Evolutionary conservation across 1,140 invertebrate species (phyloP).

Genomic region (Anastatus disparis): DNA sequence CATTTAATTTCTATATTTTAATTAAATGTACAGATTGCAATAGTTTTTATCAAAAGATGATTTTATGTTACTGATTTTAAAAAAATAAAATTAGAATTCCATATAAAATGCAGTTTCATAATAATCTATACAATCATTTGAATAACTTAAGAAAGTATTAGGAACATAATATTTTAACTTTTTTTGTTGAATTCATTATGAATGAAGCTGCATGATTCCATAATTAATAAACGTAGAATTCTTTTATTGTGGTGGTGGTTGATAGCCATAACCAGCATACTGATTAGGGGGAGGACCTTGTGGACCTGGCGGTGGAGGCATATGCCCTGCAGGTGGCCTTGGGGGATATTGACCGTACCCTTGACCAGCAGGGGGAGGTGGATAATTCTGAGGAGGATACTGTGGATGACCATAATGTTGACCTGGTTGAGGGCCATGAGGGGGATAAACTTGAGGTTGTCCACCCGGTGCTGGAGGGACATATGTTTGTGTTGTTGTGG

Average conservation of each 20-base stretch:
- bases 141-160: slow-evolving; percentile 14
- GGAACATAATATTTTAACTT: slow-evolving; percentile 19
- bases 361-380: slow-evolving; percentile 62
- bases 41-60: neutral
- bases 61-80: neutral
- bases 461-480: slow-evolving; percentile 61
- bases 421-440: slow-evolving; percentile 61
- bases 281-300: slow-evolving; percentile 66
- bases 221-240: slow-evolving; percentile 9
- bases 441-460: slow-evolving; percentile 62
- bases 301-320: slow-evolving; percentile 65
- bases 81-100: slow-evolving; percentile 17
- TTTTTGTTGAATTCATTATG: slow-evolving; percentile 18
- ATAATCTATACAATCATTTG: slow-evolving; percentile 8
- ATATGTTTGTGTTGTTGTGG: slow-evolving; percentile 63
- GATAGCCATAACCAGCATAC: slow-evolving; percentile 66
- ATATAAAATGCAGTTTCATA: neutral
- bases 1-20: slow-evolving; percentile 8
- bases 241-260: slow-evolving; percentile 64
- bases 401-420: slow-evolving; percentile 65
- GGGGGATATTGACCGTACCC: slow-evolving; percentile 64
- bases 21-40: slow-evolving; percentile 18
- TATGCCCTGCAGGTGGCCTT: slow-evolving; percentile 61
- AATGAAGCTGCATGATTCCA: slow-evolving; percentile 11
- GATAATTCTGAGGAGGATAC: slow-evolving; percentile 65